Evolutionary conservation across 1,140 invertebrate genomes (phyloP), one percentile per base, ranked within the genome.

Genomic region (Panulirus ornatus): DNA sequence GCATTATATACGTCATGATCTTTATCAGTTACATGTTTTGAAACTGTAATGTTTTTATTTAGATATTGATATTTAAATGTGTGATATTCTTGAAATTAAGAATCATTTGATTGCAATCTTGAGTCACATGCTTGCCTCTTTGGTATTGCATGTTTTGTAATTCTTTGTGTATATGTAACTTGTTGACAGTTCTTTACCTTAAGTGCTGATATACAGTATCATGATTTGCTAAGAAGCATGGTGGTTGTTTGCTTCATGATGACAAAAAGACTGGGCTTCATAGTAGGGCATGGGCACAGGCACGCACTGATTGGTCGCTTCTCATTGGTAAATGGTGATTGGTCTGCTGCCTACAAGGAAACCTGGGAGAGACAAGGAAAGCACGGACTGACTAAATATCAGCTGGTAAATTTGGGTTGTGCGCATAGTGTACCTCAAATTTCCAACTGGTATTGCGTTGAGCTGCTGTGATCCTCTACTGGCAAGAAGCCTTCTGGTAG

Each of bases 371-470:
- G 85, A 36, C 75, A 63, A 70, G 85, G 85, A 81, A 36, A 42
- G 70, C 58, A 38, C 75, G 81, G 85, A 76, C 51, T 76, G 85
- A 88, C 85, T 70, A 88, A 88, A 88, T 88, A 88, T 88, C 85
- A 88, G 85, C 85, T 88, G 85, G 85, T 88, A 88, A 88, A 88
- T 88, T 88, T 88, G 85, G 85, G 85, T 70, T 66, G 19, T 66
- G 73, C 70, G 34, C 63, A 86, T 2, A 19, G 47, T 88, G 38
- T 66, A 76, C 63, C 76, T 66, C 85, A 88, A 88, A 88, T 88
- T 88, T 76, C 38, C 54, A 47, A 88, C 85, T 88, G 85, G 85
- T 88, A 88, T 88, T 88, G 58, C 30, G 85, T 88, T 81, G 85
- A 70, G 75, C 75, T 88, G 85, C 44, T 78, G 75, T 79, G 73